Conservation (phyloP, 2,797 vertebrate genomes). For the Sebastes miniatus region DNA sequence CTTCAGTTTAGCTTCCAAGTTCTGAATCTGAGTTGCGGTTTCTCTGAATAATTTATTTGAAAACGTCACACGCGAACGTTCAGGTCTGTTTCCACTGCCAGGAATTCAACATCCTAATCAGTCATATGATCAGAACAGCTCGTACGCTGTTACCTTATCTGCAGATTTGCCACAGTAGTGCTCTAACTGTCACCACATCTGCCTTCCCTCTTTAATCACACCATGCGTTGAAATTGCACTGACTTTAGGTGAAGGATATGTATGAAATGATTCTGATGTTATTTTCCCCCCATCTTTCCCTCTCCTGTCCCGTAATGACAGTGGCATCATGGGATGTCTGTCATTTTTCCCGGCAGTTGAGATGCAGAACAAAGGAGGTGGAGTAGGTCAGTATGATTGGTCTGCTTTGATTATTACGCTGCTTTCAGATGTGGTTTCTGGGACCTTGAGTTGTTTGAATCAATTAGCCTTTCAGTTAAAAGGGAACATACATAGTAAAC, state of each 20-base stretch:
- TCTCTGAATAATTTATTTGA: not conserved
- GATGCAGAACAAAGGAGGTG: not conserved
- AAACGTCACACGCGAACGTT: not conserved
- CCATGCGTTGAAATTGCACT: not conserved
- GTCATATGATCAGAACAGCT: not conserved
- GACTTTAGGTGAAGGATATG: not conserved
- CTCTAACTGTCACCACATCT: not conserved
- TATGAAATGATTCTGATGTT: not conserved
- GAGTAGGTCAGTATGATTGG: not conserved
- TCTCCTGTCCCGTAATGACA: constrained; percentile 9
- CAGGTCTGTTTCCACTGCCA: not conserved
- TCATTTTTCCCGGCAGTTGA: not conserved
- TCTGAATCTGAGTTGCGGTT: not conserved
- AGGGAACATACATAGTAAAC: not conserved
- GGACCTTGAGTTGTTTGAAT: not conserved
- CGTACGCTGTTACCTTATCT: no score
- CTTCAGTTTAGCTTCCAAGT: not conserved
- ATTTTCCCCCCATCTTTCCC: constrained; percentile 6
- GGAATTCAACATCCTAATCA: not conserved
- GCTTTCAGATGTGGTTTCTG: constrained; percentile 15
- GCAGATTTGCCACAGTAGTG: no score
- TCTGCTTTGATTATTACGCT: constrained; percentile 7
- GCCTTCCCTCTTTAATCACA: not conserved
- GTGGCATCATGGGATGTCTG: not conserved
- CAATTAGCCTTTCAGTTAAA: not conserved